Evolutionary conservation across 1,140 invertebrate genomes (phyloP).

Genomic region (Polyergus mexicanus): DNA sequence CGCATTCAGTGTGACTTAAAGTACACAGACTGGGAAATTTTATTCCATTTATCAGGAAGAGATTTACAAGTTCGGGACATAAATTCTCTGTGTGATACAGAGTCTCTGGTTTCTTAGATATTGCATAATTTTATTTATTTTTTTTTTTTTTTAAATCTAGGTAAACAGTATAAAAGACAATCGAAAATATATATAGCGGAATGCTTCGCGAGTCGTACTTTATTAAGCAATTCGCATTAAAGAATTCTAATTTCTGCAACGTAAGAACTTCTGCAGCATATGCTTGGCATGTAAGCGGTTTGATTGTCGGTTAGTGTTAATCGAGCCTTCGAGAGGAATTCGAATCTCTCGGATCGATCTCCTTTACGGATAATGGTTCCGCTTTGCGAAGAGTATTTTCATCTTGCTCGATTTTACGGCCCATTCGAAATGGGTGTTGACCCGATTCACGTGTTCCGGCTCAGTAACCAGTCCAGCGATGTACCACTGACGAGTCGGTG

Average conservation of each 20-base stretch:
- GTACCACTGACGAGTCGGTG: slow-evolving; percentile 9
- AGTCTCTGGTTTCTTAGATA: not conserved
- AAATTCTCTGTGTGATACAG: not conserved
- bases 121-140: not conserved
- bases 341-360: not conserved
- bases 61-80: slow-evolving; percentile 56
- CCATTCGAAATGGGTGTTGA: slow-evolving; percentile 46
- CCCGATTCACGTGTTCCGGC: slow-evolving; percentile 29
- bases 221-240: not conserved
- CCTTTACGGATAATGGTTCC: not conserved
- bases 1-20: slow-evolving; percentile 47
- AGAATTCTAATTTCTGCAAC: not conserved
- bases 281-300: not conserved
- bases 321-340: slow-evolving; percentile 9
- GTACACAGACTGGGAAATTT: slow-evolving; percentile 48
- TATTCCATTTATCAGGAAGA: slow-evolving; percentile 54
- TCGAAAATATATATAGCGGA: not conserved
- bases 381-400: slow-evolving; percentile 38
- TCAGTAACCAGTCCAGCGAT: slow-evolving; percentile 24
- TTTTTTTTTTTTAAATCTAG: not conserved
- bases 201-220: not conserved
- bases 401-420: slow-evolving; percentile 52
- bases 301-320: not conserved
- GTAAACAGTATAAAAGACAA: slow-evolving; percentile 9
- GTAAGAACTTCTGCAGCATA: too few species aligned